phyloP scores from a whole-genome alignment of 2,113 vertebrate genomes.

The Psittacula cyanocephala region DNA sequence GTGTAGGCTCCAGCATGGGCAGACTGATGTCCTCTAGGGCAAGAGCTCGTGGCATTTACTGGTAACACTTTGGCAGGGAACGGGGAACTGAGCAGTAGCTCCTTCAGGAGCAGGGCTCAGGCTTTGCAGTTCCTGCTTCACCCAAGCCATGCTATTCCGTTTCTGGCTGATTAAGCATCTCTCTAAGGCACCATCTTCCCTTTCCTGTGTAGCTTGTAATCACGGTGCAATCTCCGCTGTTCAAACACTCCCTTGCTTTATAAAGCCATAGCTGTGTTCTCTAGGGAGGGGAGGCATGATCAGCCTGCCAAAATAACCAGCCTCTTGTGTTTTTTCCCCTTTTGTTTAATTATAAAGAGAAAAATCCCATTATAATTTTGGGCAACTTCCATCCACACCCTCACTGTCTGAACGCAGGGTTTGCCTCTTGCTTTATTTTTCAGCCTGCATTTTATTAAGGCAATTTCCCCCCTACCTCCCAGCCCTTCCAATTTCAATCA shows the following conservation, averaged over 20 bases:
- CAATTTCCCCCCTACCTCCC: fast-evolving
- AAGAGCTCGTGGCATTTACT: not conserved
- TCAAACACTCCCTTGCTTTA: not conserved
- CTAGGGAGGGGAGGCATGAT: not conserved
- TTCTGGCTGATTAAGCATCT: not conserved
- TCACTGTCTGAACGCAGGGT: not conserved
- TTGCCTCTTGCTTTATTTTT: not conserved
- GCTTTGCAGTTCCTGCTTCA: not conserved
- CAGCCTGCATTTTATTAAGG: not conserved
- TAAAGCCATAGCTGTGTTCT: not conserved
- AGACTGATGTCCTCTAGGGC: not conserved
- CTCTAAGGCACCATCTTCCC: not conserved
- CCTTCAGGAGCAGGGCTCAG: not conserved
- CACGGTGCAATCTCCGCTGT: not conserved
- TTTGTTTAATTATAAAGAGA: not conserved
- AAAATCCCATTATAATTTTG: not conserved
- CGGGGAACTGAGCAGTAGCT: not conserved
- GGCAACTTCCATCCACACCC: not conserved
- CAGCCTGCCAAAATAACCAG: not conserved
- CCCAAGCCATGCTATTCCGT: not conserved
- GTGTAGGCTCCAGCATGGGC: not conserved
- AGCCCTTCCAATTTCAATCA: not conserved
- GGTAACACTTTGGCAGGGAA: not conserved
- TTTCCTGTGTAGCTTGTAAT: not conserved
- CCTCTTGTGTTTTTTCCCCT: not conserved